A percentile compares a stretch with the other conserved stretches of the same genome.
phyloP scores from a whole-genome alignment of 1,140 invertebrate species.

The Euura saliciscinereae region DNA sequence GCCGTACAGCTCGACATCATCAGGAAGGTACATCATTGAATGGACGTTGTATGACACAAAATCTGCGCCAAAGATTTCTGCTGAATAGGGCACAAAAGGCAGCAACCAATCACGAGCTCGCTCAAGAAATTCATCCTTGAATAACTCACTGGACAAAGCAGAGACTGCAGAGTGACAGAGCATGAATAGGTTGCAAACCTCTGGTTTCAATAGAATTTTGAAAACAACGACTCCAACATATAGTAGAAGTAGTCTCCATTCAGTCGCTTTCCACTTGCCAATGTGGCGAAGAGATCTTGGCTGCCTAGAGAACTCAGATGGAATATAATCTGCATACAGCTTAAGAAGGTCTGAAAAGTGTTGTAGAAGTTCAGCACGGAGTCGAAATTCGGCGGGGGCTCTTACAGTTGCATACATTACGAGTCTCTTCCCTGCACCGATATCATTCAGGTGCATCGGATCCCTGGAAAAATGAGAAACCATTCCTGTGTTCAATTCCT shows the following conservation, averaged over 20 bases:
- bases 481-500: neutral
- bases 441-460: slow-evolving; percentile 6
- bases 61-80: slow-evolving; percentile 19
- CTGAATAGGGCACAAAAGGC: slow-evolving; percentile 17
- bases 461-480: neutral
- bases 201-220: slow-evolving; percentile 17
- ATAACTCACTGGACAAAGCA: slow-evolving; percentile 27
- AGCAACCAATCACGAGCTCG: slow-evolving; percentile 18
- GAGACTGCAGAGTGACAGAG: neutral
- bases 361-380: neutral
- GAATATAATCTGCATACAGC: neutral
- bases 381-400: neutral
- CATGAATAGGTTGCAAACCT: slow-evolving; percentile 10
- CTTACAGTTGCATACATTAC: neutral
- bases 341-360: too few relatives aligned
- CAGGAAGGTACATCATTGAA: slow-evolving; percentile 19
- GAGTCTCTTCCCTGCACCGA: slow-evolving; percentile 14
- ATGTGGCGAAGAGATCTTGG: slow-evolving; percentile 21
- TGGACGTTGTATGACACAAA: slow-evolving; percentile 23
- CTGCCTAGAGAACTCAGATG: slow-evolving; percentile 25
- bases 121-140: neutral
- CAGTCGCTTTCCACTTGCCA: slow-evolving; percentile 7
- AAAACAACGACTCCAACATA: slow-evolving; percentile 28
- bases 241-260: slow-evolving; percentile 29
- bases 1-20: slow-evolving; percentile 16